phyloP scores from a whole-genome alignment of 1,140 invertebrate genomes.

The Scylla paramamosain region DNA sequence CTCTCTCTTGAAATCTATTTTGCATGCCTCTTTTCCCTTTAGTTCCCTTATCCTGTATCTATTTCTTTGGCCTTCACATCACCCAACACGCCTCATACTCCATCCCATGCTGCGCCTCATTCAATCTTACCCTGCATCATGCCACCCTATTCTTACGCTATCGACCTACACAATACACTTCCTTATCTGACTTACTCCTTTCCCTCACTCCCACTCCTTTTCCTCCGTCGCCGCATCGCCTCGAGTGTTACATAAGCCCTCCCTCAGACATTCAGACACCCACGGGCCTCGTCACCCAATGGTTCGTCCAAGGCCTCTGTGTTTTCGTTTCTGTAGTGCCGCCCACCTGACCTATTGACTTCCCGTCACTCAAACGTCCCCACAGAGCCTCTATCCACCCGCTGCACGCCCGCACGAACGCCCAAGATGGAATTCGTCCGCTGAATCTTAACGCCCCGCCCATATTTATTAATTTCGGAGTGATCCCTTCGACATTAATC shows the following conservation, averaged over 20 bases:
- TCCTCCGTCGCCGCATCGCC: neutral
- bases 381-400: neutral
- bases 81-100: neutral
- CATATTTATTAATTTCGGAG: constrained; percentile 2
- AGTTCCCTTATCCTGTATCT: neutral
- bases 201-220: neutral
- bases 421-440: neutral
- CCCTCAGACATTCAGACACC: no score
- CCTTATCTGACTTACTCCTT: neutral
- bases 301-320: no score
- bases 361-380: neutral
- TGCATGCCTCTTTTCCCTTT: neutral
- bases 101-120: neutral
- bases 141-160: neutral
- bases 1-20: neutral
- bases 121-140: neutral
- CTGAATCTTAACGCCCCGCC: no score
- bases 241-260: no score
- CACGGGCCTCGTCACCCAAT: no score
- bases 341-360: neutral
- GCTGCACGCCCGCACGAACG: neutral
- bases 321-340: neutral
- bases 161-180: neutral
- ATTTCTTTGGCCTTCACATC: neutral
- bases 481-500: constrained; percentile 9